Evolutionary conservation across 1,140 invertebrate genomes (phyloP).

Genomic region (Cotesia chilonis): DNA sequence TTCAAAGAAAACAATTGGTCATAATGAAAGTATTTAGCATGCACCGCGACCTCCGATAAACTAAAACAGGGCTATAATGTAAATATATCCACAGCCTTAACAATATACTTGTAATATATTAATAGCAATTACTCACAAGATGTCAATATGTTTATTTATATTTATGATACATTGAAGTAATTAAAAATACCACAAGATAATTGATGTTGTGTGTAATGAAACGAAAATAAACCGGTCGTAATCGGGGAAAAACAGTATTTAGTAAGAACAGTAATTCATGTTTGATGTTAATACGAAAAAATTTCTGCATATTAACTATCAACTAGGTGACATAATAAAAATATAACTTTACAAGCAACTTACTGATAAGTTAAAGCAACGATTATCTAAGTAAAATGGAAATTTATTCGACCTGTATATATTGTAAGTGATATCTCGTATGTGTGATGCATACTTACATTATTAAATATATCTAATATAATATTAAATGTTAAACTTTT

Average conservation of each 20-base stretch:
- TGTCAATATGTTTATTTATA: neutral
- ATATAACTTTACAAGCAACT: slow-evolving; percentile 21
- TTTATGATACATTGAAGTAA: neutral
- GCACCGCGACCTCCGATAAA: slow-evolving; percentile 34
- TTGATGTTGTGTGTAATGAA: too few species aligned
- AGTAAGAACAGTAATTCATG: too few species aligned
- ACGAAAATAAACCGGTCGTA: too few species aligned
- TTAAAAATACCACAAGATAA: neutral
- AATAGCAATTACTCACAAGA: too few species aligned
- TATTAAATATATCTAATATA: neutral
- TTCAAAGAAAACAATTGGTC: too few species aligned
- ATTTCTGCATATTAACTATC: neutral
- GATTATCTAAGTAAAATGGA: slow-evolving; percentile 26
- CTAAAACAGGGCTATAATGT: slow-evolving; percentile 22
- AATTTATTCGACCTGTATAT: slow-evolving; percentile 21
- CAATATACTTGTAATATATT: neutral
- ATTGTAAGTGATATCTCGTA: slow-evolving; percentile 13
- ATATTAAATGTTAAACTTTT: too few species aligned
- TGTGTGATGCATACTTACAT: too few species aligned
- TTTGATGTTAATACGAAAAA: neutral
- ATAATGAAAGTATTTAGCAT: slow-evolving; percentile 3
- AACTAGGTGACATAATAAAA: slow-evolving; percentile 3
- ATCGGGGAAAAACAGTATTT: too few species aligned
- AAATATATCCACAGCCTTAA: neutral
- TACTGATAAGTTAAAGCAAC: slow-evolving; percentile 16